Evolutionary conservation across 2,888 invertebrate genomes (phyloP), one percentile per base, ranked within the genome.

Genomic region (Galerucella pusilla): DNA sequence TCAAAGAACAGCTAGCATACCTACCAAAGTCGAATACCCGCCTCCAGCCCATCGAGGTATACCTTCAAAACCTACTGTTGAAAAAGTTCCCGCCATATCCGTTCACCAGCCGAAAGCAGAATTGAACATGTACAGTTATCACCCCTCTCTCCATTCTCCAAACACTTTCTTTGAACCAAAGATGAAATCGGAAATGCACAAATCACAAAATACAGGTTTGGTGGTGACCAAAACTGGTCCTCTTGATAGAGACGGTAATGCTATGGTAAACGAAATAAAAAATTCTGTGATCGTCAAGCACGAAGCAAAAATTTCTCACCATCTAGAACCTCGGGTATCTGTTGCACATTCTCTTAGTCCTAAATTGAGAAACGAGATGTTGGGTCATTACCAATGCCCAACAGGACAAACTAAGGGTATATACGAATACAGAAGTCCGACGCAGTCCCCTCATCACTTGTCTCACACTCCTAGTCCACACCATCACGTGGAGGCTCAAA

Each of bases 251-350:
- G 83, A 82, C 78, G 88, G 70, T 73, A 91, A 92, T 75, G 92
- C 93, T 6, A 87, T 93, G 74, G 89, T 93, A 80, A 90, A 91
- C 81, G 94, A 94, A 86, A 88, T 90, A 82, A 94, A 93, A 86
- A 93, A 91, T 86, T 92, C 93, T 84, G 94, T 94, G 85, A 94
- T 94, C 86, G 94, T 94, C 77, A 94, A 94, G 85, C 94, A 94
- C 86, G 94, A 94, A 83, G 91, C 91, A 71, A 92, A 93, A 85
- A 88, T 88, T 74, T 85, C 88, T 7, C 91, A 91, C 83, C 91
- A 91, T 84, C 85, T 91, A 76, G 91, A 92, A 66, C 80, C 85
- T 7, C 82, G 87, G 72, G 85, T 84, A 52, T 85, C 90, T 85
- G 87, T 91, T 87, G 87, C 90, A 86, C 88, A 88, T 83, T 88